phyloP scores from a whole-genome alignment of 53 echinoderm and acorn worm species.

The Henricia sp. region DNA sequence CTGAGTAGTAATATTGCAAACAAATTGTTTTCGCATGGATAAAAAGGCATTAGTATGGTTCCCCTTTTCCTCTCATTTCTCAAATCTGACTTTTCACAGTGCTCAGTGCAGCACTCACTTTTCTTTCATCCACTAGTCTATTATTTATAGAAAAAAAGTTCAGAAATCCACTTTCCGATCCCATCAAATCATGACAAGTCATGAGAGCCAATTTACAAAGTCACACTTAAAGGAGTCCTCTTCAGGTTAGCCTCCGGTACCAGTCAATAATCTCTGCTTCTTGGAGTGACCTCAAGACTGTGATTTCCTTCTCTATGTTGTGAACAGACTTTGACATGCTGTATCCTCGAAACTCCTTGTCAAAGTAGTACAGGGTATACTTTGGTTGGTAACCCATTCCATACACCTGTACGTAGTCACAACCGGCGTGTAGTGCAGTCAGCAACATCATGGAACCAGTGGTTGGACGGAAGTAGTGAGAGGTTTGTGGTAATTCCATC shows the following conservation, averaged over 20 bases:
- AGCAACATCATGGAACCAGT: constrained; percentile 89
- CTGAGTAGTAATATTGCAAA: too few relatives aligned
- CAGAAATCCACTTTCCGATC: neutral
- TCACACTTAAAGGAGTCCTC: neutral
- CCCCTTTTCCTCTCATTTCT: too few relatives aligned
- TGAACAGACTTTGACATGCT: constrained; percentile 73
- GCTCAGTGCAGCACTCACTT: too few relatives aligned
- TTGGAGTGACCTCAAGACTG: constrained; percentile 61
- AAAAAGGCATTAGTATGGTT: too few relatives aligned
- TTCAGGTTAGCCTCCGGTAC: constrained; percentile 75
- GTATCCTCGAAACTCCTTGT: constrained; percentile 60
- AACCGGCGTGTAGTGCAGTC: constrained; percentile 86
- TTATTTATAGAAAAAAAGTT: neutral
- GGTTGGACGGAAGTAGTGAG: constrained; percentile 80
- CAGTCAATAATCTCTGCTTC: constrained; percentile 73
- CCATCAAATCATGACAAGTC: neutral
- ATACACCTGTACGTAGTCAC: constrained; percentile 80
- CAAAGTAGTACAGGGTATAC: constrained; percentile 87
- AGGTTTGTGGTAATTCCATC: constrained; percentile 21
- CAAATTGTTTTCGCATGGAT: too few relatives aligned
- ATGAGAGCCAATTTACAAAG: too few relatives aligned
- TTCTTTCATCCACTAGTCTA: too few relatives aligned
- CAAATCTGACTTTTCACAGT: too few relatives aligned
- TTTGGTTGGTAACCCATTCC: constrained; percentile 87
- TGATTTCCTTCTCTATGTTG: constrained; percentile 72